Percentiles rank a stretch among this genome's conserved stretches.
These are phyloP conservation scores for Lycorma delicatula DNA, from an alignment of 1,140 invertebrate genomes.

Conservation along the genomic window DNA sequence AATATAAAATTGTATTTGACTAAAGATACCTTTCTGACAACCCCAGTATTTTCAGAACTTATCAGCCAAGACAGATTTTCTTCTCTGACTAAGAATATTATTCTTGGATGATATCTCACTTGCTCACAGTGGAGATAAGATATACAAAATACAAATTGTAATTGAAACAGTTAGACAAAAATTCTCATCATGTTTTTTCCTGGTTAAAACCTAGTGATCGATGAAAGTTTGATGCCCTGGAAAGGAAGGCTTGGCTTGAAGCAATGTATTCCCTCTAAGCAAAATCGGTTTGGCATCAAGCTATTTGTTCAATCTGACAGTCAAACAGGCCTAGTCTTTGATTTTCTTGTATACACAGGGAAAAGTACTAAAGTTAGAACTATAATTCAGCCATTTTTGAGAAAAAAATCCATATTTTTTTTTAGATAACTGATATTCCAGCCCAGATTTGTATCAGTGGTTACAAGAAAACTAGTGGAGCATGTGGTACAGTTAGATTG, in stretches of 20 bases:
- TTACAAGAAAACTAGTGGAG: not conserved
- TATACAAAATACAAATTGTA: slow-evolving; percentile 19
- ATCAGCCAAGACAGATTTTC: slow-evolving; percentile 17
- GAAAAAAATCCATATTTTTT: not conserved
- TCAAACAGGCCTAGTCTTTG: not conserved
- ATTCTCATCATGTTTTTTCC: not conserved
- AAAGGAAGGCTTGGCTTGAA: not conserved
- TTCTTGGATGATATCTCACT: slow-evolving; percentile 18
- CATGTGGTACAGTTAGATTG: not conserved
- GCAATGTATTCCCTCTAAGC: not conserved
- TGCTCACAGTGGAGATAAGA: slow-evolving; percentile 9
- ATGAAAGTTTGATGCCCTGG: not conserved
- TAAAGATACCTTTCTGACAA: slow-evolving; percentile 17
- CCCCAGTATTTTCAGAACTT: slow-evolving; percentile 19
- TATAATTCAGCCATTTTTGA: not conserved
- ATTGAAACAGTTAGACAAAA: slow-evolving; percentile 9
- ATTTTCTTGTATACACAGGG: too few relatives aligned
- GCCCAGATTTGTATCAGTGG: not conserved
- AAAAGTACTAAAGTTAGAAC: too few relatives aligned
- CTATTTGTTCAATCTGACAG: not conserved
- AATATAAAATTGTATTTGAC: slow-evolving; percentile 19
- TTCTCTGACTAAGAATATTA: too few relatives aligned
- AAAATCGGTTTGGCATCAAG: too few relatives aligned
- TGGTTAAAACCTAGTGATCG: too few relatives aligned
- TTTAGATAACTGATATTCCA: too few relatives aligned